Percentiles rank a stretch among this genome's conserved stretches.
phyloP scores from a whole-genome alignment of 2,797 vertebrate species.

The Taeniopygia guttata region DNA sequence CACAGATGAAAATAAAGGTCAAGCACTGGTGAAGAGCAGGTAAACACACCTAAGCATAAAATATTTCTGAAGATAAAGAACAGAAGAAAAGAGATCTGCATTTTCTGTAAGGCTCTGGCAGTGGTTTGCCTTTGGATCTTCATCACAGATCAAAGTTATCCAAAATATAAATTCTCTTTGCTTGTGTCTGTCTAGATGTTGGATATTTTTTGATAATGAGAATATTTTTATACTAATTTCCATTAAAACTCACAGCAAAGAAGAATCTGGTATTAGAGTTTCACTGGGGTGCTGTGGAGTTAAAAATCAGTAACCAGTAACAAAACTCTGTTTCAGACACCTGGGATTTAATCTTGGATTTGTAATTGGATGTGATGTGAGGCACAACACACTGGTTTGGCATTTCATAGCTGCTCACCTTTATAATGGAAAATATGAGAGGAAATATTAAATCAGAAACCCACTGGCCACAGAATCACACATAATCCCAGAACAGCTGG shows the following conservation, averaged over 20 bases:
- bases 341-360: neutral
- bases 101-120: neutral
- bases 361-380: neutral
- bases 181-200: neutral
- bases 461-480: neutral
- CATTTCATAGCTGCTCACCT: neutral
- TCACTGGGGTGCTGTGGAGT: rapidly evolving
- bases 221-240: neutral
- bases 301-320: neutral
- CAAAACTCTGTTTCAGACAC: neutral
- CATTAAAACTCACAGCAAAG: neutral
- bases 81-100: neutral
- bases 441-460: neutral
- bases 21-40: neutral
- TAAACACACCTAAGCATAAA: neutral
- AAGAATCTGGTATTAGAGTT: neutral
- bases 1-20: neutral
- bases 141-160: neutral
- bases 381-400: neutral
- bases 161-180: neutral
- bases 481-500: neutral
- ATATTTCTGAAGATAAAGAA: neutral
- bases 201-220: neutral
- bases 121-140: neutral
- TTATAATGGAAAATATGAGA: neutral